phyloP scores from a whole-genome alignment of 2,113 vertebrate species.

The Heterocephalus glaber region DNA sequence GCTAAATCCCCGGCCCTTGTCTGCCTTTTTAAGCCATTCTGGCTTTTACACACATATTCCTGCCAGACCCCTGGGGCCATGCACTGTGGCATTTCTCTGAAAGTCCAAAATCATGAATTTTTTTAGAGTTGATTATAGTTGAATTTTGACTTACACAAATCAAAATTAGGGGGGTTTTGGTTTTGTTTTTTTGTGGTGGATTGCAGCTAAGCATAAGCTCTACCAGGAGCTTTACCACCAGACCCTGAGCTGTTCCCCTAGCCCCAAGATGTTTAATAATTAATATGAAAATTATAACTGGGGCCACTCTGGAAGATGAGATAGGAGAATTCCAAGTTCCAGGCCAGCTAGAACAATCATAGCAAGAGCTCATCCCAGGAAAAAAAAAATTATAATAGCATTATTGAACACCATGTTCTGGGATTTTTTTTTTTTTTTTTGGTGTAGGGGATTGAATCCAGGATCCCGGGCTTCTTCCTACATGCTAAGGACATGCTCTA shows the following conservation, averaged over 20 bases:
- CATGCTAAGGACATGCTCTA: background rate
- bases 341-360: background rate
- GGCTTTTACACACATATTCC: background rate
- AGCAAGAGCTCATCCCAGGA: background rate
- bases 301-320: background rate
- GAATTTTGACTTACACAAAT: slow-evolving; percentile 26
- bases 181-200: background rate
- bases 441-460: background rate
- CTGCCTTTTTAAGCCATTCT: slow-evolving; percentile 26
- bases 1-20: too few relatives aligned
- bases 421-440: background rate
- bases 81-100: background rate
- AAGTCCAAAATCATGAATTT: background rate
- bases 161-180: background rate
- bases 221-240: background rate
- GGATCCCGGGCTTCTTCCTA: background rate
- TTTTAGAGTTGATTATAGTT: slow-evolving; percentile 25
- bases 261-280: background rate
- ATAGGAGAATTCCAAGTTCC: background rate
- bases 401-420: background rate
- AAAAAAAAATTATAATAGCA: slow-evolving; percentile 22
- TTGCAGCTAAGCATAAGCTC: background rate
- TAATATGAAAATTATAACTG: slow-evolving; percentile 11
- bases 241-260: background rate
- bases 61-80: background rate